Base-by-base conservation (phyloP, 2,888 invertebrate species). In the Diaperis boleti region DNA sequence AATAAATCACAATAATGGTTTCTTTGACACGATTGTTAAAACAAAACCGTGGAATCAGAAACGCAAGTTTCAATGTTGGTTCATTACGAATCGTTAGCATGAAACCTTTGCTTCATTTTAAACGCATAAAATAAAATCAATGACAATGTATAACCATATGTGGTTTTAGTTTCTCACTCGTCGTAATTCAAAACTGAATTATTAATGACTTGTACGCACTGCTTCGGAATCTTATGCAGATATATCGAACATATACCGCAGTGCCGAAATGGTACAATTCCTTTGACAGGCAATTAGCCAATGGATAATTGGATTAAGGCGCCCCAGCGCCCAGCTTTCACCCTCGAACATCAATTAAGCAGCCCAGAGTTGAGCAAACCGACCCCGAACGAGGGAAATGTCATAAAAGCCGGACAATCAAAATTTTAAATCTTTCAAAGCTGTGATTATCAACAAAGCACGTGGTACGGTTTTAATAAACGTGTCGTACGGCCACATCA, bases 211-310 rank as follows among this genome's bases (percentile, higher is more conserved):
- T n/a, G n/a, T n/a, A n/a, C n/a, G n/a, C n/a, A n/a, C n/a, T n/a
- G n/a, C n/a, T n/a, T n/a, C n/a, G n/a, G n/a, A n/a, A n/a, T n/a
- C n/a, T n/a, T n/a, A n/a, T n/a, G n/a, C n/a, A 29, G 3, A 13
- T 47, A 39, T 39, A 41, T 20, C 59, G 42, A 45, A 59, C 54
- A 37, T 41, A 52, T 41, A 17, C 47, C 33, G 45, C 56, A 55
- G 50, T 29, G 42, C 47, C 49, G 44, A 42, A 57, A 49, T 50
- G 35, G 56, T 57, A 52, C 49, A 29, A 49, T 62, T 39, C 11
- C 20, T 59, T 49, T 62, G 62, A 62, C 62, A 62, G 55, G 55
- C 62, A 62, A 62, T 62, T 62, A 62, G 55, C 55, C 55, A 26
- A 33, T 50, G 62, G 44, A 52, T 45, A 57, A 62, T 62, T 62